These are phyloP conservation scores for Dreissena polymorpha DNA, from an alignment of 1,140 invertebrate species.

Conservation along the genomic window DNA sequence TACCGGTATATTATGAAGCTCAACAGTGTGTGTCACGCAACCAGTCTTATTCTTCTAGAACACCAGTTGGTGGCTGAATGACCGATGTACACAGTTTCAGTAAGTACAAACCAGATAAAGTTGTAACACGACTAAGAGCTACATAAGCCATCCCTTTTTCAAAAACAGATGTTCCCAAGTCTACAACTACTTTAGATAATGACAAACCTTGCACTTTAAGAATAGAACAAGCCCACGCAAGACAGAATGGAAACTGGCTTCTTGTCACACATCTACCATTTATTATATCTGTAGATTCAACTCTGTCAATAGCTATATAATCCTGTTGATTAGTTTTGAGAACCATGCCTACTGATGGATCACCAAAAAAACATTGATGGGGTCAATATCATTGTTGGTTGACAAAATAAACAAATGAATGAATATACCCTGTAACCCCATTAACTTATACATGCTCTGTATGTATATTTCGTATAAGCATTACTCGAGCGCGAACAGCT, in stretches of 20 bases:
- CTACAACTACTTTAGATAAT: conserved; percentile 9
- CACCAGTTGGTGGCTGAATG: background rate
- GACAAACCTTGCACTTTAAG: conserved; percentile 52
- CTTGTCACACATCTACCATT: conserved; percentile 21
- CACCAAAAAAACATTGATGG: conserved; percentile 47
- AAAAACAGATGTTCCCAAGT: conserved; percentile 23
- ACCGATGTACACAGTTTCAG: background rate
- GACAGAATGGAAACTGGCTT: conserved; percentile 40
- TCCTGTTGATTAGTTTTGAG: conserved; percentile 11
- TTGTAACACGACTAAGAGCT: conserved; percentile 7
- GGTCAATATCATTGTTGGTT: background rate
- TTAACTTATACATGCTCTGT: conserved; percentile 36
- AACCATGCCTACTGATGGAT: conserved; percentile 14
- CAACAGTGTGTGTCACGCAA: background rate
- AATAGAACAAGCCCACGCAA: conserved; percentile 44
- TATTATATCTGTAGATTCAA: conserved; percentile 13
- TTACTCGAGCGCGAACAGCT: conserved; percentile 19
- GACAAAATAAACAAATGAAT: conserved; percentile 19
- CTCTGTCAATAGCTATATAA: conserved; percentile 28
- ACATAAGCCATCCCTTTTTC: conserved; percentile 38
- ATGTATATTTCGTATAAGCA: conserved; percentile 44
- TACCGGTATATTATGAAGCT: too few relatives aligned
- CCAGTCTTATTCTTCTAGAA: background rate
- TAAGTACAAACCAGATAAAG: background rate
- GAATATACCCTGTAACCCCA: conserved; percentile 32